Base-by-base conservation (phyloP, 2,113 vertebrate genomes). In the Acanthisitta chloris region DNA sequence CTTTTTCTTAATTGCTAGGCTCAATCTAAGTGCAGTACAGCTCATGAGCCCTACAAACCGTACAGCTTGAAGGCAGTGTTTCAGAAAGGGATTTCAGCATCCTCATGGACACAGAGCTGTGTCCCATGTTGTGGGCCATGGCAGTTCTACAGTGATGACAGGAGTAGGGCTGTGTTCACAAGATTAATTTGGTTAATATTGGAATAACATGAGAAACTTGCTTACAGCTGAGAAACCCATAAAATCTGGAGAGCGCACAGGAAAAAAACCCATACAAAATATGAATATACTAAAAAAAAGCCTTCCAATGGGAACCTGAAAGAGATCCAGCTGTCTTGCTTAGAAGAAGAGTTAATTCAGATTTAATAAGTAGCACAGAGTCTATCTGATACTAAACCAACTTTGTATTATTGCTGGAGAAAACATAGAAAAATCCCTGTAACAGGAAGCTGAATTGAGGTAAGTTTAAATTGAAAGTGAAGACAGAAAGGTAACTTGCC, bases 181-280 rank as follows among this genome's bases (percentile, higher is more conserved):
- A 80, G 58, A 90, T 90, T 80, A 66, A 72, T 80, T 88, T 88
- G 38, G 69, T 96, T 86, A 73, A 66, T 80, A 80, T 76, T 72
- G 77, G 62, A 83, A 66, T 43, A 71, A 54, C 36, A 14, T 71
- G 33, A 81, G 72, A 90, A 77, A 83, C 33, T 57, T 40, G 36
- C 20, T 82, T 40, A 80, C 55, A 94, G 58, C 51, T 94, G 82
- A 92, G 55, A 96, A 95, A 90, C 12, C 19, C 9, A 31, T 70
- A 71, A 74, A 77, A 73, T 20, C 19, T 73, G 46, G 33, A 83
- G 46, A 81, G 24, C n/a, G 36, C 48, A 46, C 15, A 58, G 81
- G 28, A 61, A 74, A 86, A 72, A 69, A 59, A 38, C 3, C 25
- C 42, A 19, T 38, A 49, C 8, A 42, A 81, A 90, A 48, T 19